Base-by-base conservation (phyloP, 2,797 vertebrate species). In the Neoniphon sammara region DNA sequence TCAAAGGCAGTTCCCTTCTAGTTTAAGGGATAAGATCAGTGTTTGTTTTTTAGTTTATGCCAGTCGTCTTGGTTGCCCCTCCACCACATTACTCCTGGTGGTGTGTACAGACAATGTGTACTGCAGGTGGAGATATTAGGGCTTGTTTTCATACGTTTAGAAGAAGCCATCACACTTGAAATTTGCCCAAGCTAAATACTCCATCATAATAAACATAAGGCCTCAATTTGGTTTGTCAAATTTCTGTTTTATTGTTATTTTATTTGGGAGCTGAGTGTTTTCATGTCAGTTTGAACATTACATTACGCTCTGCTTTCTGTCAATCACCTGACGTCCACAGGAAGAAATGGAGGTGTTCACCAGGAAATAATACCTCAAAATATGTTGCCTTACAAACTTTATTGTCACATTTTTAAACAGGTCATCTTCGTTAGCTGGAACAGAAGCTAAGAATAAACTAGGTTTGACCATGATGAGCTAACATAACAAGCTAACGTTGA, bases 1-100 rank as follows among this genome's bases (percentile, higher is more conserved):
- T 80, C 56, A 74, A 52, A 76, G 46, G 53, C 75, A 70, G 27
- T 12, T 57, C 78, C 57, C 39, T 5, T 52, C 20, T 56, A 18
- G 21, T 57, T 68, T 12, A 58, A 6, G 34, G 27, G 20, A 23
- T 36, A 36, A 36, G 7, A 36, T 36, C 34, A 7, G 34, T 36
- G 34, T 36, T 72, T 78, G 20, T 63, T 79, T 20, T 31, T 7
- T 7, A 36, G 34, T 36, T 36, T 36, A 9, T 36, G 7, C 34
- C 34, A 36, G 0, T 27, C 56, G 23, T 12, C 10, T 20, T 11
- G 2, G 3, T 9, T 4, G 3, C 23, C 5, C 12, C 21, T 57
- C 47, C 25, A 34, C 58, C 73, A 64, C 23, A 14, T 20, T 30
- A 1, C 1, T 54, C 27, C 52, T 73, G 53, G 50, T 20, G 2